A percentile compares a stretch with the other conserved stretches of the same genome.
These are phyloP conservation scores for Zaprionus inermis DNA, from an alignment of 1,140 invertebrate species.

Conservation along the genomic window DNA sequence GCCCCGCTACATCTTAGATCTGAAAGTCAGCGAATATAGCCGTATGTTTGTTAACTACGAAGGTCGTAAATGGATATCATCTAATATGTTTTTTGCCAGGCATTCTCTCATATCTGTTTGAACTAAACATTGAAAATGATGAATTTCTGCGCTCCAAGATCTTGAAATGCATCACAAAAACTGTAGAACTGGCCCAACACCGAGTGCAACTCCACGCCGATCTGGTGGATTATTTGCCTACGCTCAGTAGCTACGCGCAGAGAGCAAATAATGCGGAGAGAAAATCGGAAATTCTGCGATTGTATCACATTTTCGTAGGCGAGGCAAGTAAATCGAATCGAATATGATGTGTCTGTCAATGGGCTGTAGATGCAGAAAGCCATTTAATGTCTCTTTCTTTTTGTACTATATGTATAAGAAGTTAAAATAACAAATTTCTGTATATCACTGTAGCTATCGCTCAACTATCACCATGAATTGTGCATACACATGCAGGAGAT, in stretches of 20 bases:
- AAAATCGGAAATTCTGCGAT: conserved; percentile 56
- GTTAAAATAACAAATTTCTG: background rate
- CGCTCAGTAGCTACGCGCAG: conserved; percentile 15
- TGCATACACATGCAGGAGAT: conserved; percentile 69
- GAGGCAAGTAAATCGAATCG: conserved; percentile 60
- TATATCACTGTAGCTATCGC: conserved; percentile 45
- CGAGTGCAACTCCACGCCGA: conserved; percentile 61
- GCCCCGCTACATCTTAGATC: conserved; percentile 45
- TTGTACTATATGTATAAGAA: too few relatives aligned
- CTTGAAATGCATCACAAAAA: conserved; percentile 61
- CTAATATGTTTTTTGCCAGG: conserved; percentile 29
- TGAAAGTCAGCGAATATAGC: conserved; percentile 71
- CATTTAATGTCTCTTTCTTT: too few relatives aligned
- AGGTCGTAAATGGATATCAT: background rate
- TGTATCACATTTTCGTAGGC: conserved; percentile 49
- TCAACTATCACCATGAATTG: conserved; percentile 70
- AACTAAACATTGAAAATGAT: conserved; percentile 52
- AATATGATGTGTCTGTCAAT: too few relatives aligned
- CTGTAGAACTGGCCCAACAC: conserved; percentile 52
- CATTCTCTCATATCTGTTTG: conserved; percentile 62
- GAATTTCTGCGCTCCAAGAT: conserved; percentile 43
- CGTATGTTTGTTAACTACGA: conserved; percentile 33
- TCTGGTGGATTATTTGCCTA: conserved; percentile 58
- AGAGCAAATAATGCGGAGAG: conserved; percentile 21
- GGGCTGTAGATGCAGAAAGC: too few relatives aligned